These are phyloP conservation scores for Tapirus indicus DNA, from an alignment of 2,797 vertebrate species.

Conservation along the genomic window DNA sequence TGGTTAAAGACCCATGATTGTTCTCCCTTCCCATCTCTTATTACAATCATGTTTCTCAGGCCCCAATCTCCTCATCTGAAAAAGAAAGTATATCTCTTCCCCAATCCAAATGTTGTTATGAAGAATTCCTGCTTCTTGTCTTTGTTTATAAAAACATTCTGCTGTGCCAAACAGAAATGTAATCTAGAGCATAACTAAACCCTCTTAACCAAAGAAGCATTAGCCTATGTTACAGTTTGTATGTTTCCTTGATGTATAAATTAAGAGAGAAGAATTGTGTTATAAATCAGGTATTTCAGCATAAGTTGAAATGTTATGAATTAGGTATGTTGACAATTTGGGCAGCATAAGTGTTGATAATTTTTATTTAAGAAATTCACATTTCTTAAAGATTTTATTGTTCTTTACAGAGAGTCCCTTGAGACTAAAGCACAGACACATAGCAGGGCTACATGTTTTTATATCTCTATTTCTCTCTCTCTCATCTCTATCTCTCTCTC, in stretches of 20 bases:
- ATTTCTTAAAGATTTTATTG: not conserved
- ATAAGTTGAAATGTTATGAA: not conserved
- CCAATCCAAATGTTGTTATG: not conserved
- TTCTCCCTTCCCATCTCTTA: not conserved
- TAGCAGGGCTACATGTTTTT: not conserved
- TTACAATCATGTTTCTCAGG: not conserved
- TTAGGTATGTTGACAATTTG: not conserved
- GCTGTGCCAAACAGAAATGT: not conserved
- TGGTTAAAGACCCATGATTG: not conserved
- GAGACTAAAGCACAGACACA: not conserved
- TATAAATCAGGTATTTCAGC: not conserved
- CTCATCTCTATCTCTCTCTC: not conserved
- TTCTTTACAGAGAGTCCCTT: not conserved
- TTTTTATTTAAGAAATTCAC: not conserved
- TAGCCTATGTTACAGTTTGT: not conserved
- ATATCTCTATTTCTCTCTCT: not conserved
- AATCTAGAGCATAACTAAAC: not conserved
- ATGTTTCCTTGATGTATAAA: not conserved
- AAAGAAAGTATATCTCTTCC: not conserved
- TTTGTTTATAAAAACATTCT: not conserved
- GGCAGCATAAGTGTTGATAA: not conserved
- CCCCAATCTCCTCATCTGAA: not conserved
- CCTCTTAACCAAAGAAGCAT: not conserved
- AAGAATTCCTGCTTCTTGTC: too few species aligned
- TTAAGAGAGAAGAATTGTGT: not conserved